phyloP scores from a whole-genome alignment of 2,797 vertebrate species.

The Chromobotia macracanthus region DNA sequence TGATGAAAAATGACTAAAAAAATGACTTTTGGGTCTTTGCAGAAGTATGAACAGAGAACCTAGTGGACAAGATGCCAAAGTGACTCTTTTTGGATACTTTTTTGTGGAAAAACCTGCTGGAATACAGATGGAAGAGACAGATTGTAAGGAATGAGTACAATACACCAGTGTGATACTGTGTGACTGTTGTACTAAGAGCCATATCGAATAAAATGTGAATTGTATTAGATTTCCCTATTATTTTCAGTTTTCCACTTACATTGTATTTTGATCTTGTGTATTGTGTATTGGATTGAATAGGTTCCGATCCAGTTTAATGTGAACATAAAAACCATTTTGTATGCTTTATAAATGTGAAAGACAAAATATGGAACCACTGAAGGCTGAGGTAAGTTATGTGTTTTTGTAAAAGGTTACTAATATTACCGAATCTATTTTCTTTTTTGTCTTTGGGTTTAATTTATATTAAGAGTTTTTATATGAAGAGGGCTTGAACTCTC shows the following conservation, averaged over 20 bases:
- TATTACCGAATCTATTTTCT: slow-evolving; percentile 32
- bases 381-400: slow-evolving; percentile 1
- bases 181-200: no score
- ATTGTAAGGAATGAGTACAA: no score
- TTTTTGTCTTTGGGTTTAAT: slow-evolving; percentile 13
- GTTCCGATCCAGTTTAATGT: no score
- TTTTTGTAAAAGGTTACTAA: slow-evolving; percentile 25
- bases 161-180: not conserved
- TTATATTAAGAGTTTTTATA: slow-evolving; percentile 6
- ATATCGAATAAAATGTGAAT: not conserved
- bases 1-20: no score
- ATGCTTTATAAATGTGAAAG: not conserved
- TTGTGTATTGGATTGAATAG: not conserved
- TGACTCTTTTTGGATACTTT: no score
- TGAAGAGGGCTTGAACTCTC: not conserved
- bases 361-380: not conserved
- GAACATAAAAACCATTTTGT: not conserved
- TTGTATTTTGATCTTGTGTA: not conserved
- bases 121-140: not conserved
- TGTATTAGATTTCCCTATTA: no score
- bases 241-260: slow-evolving; percentile 8
- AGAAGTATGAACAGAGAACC: slow-evolving; percentile 16
- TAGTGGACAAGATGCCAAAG: slow-evolving; percentile 4
- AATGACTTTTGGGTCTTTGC: not conserved
- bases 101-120: not conserved